phyloP scores from a whole-genome alignment of 2,888 invertebrate genomes.

The Carterocephalus palaemon region DNA sequence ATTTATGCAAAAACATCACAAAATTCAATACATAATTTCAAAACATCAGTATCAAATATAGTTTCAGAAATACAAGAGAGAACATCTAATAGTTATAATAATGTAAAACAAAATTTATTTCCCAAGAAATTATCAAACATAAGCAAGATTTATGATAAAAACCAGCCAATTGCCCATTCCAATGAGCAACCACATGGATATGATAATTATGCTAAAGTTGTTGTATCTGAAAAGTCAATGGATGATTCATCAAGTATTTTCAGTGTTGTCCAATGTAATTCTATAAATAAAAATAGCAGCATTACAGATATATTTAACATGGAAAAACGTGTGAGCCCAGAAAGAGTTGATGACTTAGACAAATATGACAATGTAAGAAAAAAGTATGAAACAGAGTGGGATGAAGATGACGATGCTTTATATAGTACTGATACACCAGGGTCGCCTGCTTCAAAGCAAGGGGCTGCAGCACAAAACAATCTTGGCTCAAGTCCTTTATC shows the following conservation, averaged over 20 bases:
- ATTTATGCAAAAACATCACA: not conserved
- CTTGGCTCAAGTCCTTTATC: slow-evolving; percentile 44
- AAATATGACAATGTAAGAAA: slow-evolving; percentile 48
- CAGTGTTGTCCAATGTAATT: slow-evolving; percentile 58
- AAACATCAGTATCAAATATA: not conserved
- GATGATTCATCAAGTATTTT: slow-evolving; percentile 44
- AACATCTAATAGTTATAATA: slow-evolving; percentile 26
- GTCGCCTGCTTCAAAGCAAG: slow-evolving; percentile 24
- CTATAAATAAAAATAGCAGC: slow-evolving; percentile 55
- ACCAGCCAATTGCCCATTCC: too few species aligned
- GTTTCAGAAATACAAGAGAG: slow-evolving; percentile 33
- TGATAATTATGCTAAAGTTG: not conserved
- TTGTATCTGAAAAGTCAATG: not conserved
- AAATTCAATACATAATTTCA: slow-evolving; percentile 1
- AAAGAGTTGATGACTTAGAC: slow-evolving; percentile 43
- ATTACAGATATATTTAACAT: slow-evolving; percentile 67
- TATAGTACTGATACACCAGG: slow-evolving; percentile 52
- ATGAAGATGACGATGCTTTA: slow-evolving; percentile 72
- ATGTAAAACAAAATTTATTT: too few species aligned
- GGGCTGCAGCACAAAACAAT: slow-evolving; percentile 34
- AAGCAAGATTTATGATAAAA: too few species aligned
- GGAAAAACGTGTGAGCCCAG: slow-evolving; percentile 41
- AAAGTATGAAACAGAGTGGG: slow-evolving; percentile 60
- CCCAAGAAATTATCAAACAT: too few species aligned
- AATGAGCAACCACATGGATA: too few species aligned